phyloP scores from a whole-genome alignment of 2,888 invertebrate species.

The Bombylius major region DNA sequence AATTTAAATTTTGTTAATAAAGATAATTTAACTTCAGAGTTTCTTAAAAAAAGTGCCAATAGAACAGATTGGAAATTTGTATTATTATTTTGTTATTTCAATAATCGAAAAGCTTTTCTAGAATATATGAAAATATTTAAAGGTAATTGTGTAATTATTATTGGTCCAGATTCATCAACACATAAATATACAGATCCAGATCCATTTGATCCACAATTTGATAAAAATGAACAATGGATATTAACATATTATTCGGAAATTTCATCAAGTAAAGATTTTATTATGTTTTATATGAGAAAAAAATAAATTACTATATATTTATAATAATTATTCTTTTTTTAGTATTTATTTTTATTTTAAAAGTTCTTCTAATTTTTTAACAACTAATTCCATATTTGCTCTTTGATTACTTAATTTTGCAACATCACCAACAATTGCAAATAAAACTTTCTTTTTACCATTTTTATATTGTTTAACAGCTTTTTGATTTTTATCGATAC shows the following conservation, averaged over 20 bases:
- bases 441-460: slow-evolving; percentile 58
- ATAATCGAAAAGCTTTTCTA: slow-evolving; percentile 53
- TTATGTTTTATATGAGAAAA: slow-evolving; percentile 45
- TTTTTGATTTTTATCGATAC: slow-evolving; percentile 52
- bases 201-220: slow-evolving; percentile 48
- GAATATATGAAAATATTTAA: slow-evolving; percentile 51
- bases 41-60: slow-evolving; percentile 37
- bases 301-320: not conserved
- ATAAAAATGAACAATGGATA: slow-evolving; percentile 39
- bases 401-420: slow-evolving; percentile 45
- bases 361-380: slow-evolving; percentile 47
- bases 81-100: slow-evolving; percentile 71
- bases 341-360: slow-evolving; percentile 36
- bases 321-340: not conserved
- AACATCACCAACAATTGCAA: slow-evolving; percentile 49
- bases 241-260: slow-evolving; percentile 46
- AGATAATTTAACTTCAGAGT: slow-evolving; percentile 23
- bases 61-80: slow-evolving; percentile 33
- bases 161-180: slow-evolving; percentile 53
- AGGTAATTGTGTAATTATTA: slow-evolving; percentile 56
- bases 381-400: slow-evolving; percentile 54
- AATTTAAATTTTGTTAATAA: slow-evolving; percentile 44
- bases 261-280: slow-evolving; percentile 48
- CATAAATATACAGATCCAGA: slow-evolving; percentile 57
- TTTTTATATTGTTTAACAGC: slow-evolving; percentile 50